Evolutionary conservation across 2,113 vertebrate species (phyloP), one percentile per base, ranked within the genome.

Genomic region (Hydropotes inermis): DNA sequence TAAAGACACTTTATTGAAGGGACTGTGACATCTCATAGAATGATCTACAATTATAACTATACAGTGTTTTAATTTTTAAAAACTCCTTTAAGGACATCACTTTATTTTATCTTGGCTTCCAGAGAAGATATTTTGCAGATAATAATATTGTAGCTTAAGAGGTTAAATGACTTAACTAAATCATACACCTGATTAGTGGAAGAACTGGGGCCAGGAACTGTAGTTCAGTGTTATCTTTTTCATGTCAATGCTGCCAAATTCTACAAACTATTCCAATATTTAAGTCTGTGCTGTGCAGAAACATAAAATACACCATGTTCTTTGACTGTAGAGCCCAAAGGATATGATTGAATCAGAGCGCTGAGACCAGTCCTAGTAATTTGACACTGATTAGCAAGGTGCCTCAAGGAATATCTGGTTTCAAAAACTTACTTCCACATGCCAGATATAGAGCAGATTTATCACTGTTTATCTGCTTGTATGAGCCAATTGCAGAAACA

Each of bases 111-210:
- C 14, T 55, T 28, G 87, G 84, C 14, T 94, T 60, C 25, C 19
- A 45, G 39, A 85, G 43, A 81, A 96, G 33, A 23, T 70, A 90
- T 70, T 96, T 91, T 67, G 76, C 81, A 91, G 23, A 87, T 83
- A 84, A 84, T 92, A 33, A 70, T 76, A 92, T 67, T 74, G 36
- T 82, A 55, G 15, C 3, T 95, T 87, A 70, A 93, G 23, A 95
- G 60, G 55, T 94, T 93, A 96, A 98, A 23, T 78, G 61, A 85
- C 16, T 95, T 87, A 97, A 96, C 3, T 95, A 87, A 94, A 88
- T 96, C 64, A 83, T 23, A 81, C 1, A 55, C 45, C 36, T 95
- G 39, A 92, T 87, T 94, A 86, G 17, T 81, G 57, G 50, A 45
- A 97, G 36, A 94, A 89, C 10, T 8, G 21, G 55, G 25, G 33